phyloP scores from a whole-genome alignment of 1,140 invertebrate genomes.

The Drosophila burlai region DNA sequence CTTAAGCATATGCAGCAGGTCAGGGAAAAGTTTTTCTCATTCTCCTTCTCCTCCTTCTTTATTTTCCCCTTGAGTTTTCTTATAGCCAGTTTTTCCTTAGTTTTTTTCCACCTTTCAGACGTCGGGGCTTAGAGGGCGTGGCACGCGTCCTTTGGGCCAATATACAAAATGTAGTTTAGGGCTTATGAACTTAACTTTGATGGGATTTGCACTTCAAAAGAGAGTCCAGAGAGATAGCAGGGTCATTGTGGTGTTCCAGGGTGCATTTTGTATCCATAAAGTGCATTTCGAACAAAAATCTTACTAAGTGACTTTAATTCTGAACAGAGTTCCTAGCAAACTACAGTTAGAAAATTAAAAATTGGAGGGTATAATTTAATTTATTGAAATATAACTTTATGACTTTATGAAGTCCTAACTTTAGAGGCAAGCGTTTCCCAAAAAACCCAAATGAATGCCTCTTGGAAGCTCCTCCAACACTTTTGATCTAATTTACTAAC shows the following conservation, averaged over 20 bases:
- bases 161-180: slow-evolving; percentile 72
- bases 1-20: slow-evolving; percentile 44
- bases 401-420: not conserved
- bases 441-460: not conserved
- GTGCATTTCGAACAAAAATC: not conserved
- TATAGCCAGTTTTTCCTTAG: not conserved
- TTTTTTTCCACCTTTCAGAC: not conserved
- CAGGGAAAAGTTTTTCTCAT: slow-evolving; percentile 9
- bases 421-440: not conserved
- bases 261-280: not conserved
- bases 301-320: not conserved
- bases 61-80: slow-evolving; percentile 30
- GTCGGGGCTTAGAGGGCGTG: slow-evolving; percentile 40
- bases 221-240: slow-evolving; percentile 12
- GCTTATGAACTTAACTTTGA: slow-evolving; percentile 73
- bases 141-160: slow-evolving; percentile 54
- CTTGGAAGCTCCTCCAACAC: not conserved
- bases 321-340: not conserved
- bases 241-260: not conserved
- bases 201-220: slow-evolving; percentile 62
- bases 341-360: not conserved
- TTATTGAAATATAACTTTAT: not conserved
- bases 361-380: not conserved
- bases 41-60: not conserved
- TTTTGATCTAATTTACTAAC: not conserved